Base-by-base conservation (phyloP, 2,888 invertebrate species). In the Apoderus coryli region DNA sequence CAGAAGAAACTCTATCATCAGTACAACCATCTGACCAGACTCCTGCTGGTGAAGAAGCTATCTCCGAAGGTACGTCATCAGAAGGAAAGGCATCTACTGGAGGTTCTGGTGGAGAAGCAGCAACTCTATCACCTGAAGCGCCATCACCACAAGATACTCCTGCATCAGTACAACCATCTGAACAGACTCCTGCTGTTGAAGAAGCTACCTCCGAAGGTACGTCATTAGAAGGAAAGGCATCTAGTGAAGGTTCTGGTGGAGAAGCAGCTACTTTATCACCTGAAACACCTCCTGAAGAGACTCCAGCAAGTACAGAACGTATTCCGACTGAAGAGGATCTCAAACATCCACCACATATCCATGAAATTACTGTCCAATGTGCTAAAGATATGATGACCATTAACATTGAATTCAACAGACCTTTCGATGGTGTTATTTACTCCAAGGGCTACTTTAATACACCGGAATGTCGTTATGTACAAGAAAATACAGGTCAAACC, bases 321-420 rank as follows among this genome's bases (percentile, higher is more conserved):
- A 39, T 44, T 24, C 38, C 42, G n/a, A 32, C 29, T 12, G 12
- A 24, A 16, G 33, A 19, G 16, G 16, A 29, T n/a, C 15, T 12
- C 4, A 70, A 69, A 32, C 79, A 80, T 48, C 78, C 77, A 23
- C 76, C 81, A 3, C 78, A 79, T 42, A 76, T 82, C 41, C 76
- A 79, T 48, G 68, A 67, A 1, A 70, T 82, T 32, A 70, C 77
- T 22, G 82, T 82, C 1, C 67, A 76, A 45, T 82, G 82, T 46
- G 75, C 76, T 34, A 81, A 80, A 51, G 78, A 79, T 39, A 74
- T 75, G 72, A 82, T 84, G 82, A 77, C 74, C 2, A 80, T 82
- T 35, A 71, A 75, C 41, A 69, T 82, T 6, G 77, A 78, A 53
- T 84, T 82, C 54, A 79, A 80, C 52, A 67, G 75, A 37, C 63